Conservation (phyloP, 2,113 vertebrate genomes). For the Daphoenositta chrysoptera region DNA sequence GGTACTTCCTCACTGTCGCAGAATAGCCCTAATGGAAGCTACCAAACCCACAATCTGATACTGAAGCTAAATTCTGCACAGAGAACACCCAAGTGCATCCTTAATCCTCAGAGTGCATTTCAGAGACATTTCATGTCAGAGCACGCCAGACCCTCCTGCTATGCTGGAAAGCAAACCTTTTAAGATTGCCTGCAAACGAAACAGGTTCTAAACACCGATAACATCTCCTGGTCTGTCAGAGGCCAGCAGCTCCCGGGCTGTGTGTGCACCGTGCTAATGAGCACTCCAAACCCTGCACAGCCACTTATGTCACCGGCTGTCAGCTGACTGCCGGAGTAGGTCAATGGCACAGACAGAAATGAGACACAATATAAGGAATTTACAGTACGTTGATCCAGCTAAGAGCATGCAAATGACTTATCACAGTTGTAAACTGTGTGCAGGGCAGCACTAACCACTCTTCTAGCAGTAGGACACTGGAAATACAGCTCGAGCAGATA, state of each 20-base stretch:
- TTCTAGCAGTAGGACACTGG: not conserved
- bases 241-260: not conserved
- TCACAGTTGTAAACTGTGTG: not conserved
- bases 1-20: not conserved
- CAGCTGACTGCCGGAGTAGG: not conserved
- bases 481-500: not conserved
- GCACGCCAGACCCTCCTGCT: not conserved
- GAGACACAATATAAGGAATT: not conserved
- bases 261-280: not conserved
- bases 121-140: not conserved
- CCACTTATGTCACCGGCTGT: not conserved
- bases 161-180: not conserved
- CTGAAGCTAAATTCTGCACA: not conserved
- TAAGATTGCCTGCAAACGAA: not conserved
- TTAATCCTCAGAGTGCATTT: not conserved
- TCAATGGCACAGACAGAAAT: constrained; percentile 11
- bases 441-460: not conserved
- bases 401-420: not conserved
- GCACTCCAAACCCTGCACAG: not conserved
- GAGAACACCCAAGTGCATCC: not conserved
- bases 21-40: not conserved
- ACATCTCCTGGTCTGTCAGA: not conserved
- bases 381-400: not conserved
- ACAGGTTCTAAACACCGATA: not conserved
- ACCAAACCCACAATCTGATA: not conserved